Percentiles rank a stretch among this genome's conserved stretches.
phyloP scores from a whole-genome alignment of 2,888 invertebrate species.

The Lypha dubia region DNA sequence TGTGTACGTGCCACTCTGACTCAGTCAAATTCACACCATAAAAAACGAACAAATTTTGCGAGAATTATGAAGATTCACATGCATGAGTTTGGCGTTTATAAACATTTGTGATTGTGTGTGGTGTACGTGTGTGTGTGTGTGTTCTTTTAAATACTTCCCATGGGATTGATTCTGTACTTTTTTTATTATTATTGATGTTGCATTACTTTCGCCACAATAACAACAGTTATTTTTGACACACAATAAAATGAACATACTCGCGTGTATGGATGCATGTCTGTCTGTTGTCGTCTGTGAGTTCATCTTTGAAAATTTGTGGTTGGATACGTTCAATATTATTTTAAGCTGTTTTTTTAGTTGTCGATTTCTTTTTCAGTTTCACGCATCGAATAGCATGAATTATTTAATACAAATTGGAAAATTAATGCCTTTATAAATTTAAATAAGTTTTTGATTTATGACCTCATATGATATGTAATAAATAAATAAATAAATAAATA shows the following conservation, averaged over 20 bases:
- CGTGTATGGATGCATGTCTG: too few species aligned
- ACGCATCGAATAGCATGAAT: not conserved
- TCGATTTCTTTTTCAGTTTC: not conserved
- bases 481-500: too few species aligned
- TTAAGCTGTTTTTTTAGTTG: not conserved
- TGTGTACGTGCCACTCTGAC: not conserved
- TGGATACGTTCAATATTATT: not conserved
- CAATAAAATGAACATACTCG: too few species aligned
- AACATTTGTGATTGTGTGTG: not conserved
- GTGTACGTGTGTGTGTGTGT: too few species aligned
- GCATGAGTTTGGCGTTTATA: not conserved
- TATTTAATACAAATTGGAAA: not conserved
- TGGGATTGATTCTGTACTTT: not conserved
- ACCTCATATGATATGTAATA: too few species aligned
- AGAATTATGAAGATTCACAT: not conserved
- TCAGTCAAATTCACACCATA: not conserved
- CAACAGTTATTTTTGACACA: not conserved
- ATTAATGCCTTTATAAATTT: not conserved
- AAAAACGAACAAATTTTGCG: not conserved
- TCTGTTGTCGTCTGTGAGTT: not conserved
- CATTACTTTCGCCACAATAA: not conserved
- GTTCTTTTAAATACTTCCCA: not conserved
- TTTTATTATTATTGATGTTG: constrained; percentile 11
- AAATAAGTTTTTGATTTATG: too few species aligned
- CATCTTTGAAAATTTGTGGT: not conserved